These are phyloP conservation scores for Diploscapter pachys DNA, from an alignment of 1,140 invertebrate genomes.

Conservation along the genomic window DNA sequence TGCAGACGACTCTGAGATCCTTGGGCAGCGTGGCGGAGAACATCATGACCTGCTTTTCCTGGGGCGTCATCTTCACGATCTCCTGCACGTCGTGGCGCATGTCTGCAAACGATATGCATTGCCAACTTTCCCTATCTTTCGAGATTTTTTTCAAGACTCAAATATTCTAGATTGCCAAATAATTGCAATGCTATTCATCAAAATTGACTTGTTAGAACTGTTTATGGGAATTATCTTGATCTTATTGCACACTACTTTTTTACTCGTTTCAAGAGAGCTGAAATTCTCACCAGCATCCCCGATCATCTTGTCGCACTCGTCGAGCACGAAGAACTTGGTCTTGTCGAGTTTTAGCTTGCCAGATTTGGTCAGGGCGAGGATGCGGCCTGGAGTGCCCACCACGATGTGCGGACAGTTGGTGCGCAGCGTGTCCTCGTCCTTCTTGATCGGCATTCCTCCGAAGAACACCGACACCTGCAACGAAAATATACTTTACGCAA, in stretches of 20 bases:
- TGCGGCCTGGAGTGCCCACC: slow-evolving; percentile 92
- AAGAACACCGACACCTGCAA: slow-evolving; percentile 83
- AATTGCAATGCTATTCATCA: too few species aligned
- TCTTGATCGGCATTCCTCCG: slow-evolving; percentile 89
- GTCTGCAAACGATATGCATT: slow-evolving; percentile 68
- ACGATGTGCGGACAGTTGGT: slow-evolving; percentile 93
- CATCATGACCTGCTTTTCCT: slow-evolving; percentile 99
- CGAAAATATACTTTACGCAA: not conserved
- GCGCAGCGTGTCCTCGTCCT: slow-evolving; percentile 91
- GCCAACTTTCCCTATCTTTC: too few species aligned
- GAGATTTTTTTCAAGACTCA: not conserved
- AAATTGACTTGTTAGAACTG: too few species aligned
- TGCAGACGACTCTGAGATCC: slow-evolving; percentile 98
- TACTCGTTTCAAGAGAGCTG: not conserved
- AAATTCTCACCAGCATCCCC: slow-evolving; percentile 76
- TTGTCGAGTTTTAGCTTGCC: slow-evolving; percentile 89
- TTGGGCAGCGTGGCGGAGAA: slow-evolving; percentile 98
- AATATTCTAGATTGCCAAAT: too few species aligned
- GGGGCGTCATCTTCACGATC: slow-evolving; percentile 96
- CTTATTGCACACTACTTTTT: too few species aligned
- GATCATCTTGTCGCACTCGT: slow-evolving; percentile 98
- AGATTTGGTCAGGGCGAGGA: slow-evolving; percentile 81
- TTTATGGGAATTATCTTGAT: too few species aligned
- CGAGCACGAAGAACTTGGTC: slow-evolving; percentile 94
- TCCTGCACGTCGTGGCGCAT: slow-evolving; percentile 99